Conservation (phyloP, 2,888 invertebrate genomes). For the Teleogryllus oceanicus region DNA sequence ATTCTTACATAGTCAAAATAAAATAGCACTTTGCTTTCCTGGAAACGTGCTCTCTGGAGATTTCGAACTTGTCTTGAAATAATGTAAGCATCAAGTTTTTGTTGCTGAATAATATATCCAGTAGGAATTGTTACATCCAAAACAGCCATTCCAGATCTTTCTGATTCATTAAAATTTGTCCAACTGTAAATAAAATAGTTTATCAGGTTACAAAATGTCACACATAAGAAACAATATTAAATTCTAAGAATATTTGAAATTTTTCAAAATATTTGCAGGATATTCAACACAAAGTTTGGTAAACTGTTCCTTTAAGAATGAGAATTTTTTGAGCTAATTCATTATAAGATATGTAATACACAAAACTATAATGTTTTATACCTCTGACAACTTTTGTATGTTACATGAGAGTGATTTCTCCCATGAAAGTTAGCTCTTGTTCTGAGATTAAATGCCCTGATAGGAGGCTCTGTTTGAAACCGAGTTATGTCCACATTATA, state of each 20-base stretch:
- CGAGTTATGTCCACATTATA: slow-evolving; percentile 83
- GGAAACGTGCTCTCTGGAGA: slow-evolving; percentile 79
- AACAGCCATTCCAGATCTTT: slow-evolving; percentile 83
- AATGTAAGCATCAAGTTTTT: slow-evolving; percentile 81
- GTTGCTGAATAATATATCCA: slow-evolving; percentile 87
- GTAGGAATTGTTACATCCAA: slow-evolving; percentile 84
- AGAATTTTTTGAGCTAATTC: no score
- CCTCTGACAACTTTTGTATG: slow-evolving; percentile 83
- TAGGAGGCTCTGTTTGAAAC: slow-evolving; percentile 82
- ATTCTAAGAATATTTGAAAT: not conserved
- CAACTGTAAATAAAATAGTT: slow-evolving; percentile 57
- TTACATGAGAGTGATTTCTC: slow-evolving; percentile 89
- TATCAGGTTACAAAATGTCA: not conserved
- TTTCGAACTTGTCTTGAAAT: slow-evolving; percentile 72
- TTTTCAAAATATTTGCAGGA: not conserved
- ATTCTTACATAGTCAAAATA: slow-evolving; percentile 87
- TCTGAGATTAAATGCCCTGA: slow-evolving; percentile 72
- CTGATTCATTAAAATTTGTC: slow-evolving; percentile 72
- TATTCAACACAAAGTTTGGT: not conserved
- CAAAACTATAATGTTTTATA: slow-evolving; percentile 45
- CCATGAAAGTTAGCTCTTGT: slow-evolving; percentile 76
- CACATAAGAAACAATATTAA: no score
- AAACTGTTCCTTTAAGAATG: no score
- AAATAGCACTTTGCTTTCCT: slow-evolving; percentile 78
- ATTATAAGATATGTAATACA: no score